A percentile compares a stretch with the other conserved stretches of the same genome.
phyloP scores from a whole-genome alignment of 2,113 vertebrate genomes.

The Atractosteus spatula region DNA sequence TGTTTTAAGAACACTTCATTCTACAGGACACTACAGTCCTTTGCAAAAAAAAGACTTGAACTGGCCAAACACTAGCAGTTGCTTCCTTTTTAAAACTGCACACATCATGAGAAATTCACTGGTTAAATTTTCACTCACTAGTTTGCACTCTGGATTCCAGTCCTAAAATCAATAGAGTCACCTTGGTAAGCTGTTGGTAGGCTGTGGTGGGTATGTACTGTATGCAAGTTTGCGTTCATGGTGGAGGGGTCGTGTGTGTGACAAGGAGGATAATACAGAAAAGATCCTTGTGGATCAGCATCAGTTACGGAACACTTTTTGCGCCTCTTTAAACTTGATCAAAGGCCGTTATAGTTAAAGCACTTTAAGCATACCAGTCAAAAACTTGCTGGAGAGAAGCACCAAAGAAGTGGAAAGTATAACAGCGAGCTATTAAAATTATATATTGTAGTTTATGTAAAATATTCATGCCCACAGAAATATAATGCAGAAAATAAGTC shows the following conservation, averaged over 20 bases:
- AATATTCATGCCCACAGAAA: slow-evolving; percentile 40
- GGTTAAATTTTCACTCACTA: slow-evolving; percentile 34
- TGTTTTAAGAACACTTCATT: slow-evolving; percentile 21
- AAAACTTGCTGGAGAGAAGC: slow-evolving; percentile 52
- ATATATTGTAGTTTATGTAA: slow-evolving; percentile 35
- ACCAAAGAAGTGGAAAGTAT: slow-evolving; percentile 44
- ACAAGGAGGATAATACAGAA: slow-evolving; percentile 29
- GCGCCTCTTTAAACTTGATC: slow-evolving; percentile 71
- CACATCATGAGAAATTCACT: slow-evolving; percentile 35
- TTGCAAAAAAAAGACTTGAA: slow-evolving; percentile 24
- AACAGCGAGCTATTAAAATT: slow-evolving; percentile 43
- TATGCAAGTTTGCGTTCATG: slow-evolving; percentile 21
- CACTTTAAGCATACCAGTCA: slow-evolving; percentile 63
- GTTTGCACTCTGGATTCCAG: slow-evolving; percentile 43
- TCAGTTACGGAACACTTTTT: slow-evolving; percentile 67
- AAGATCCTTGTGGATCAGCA: slow-evolving; percentile 61
- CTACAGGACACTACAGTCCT: no score
- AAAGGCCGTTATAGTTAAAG: slow-evolving; percentile 69
- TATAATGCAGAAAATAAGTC: slow-evolving; percentile 41
- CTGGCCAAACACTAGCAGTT: slow-evolving; percentile 1
- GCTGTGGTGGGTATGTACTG: slow-evolving; percentile 48
- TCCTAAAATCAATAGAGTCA: slow-evolving; percentile 70
- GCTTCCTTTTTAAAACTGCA: neutral
- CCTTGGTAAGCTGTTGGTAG: slow-evolving; percentile 75
- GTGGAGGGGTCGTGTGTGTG: slow-evolving; percentile 37